Conservation (phyloP, 2,113 vertebrate species). For the Apodemus sylvaticus region DNA sequence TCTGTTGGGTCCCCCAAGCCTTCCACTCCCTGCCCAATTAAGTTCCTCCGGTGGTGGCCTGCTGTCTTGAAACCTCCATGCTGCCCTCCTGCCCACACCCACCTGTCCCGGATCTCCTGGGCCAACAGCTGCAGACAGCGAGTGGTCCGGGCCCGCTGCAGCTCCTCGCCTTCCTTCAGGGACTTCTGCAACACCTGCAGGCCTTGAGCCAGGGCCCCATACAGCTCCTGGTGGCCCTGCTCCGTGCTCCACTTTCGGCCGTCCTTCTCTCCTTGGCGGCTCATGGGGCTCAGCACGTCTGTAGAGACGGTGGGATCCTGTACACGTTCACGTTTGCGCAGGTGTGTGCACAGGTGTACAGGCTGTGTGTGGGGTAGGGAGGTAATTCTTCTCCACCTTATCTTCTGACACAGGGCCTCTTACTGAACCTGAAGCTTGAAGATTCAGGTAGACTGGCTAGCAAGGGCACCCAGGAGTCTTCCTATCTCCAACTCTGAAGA, state of each 20-base stretch:
- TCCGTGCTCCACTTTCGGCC: slow-evolving; percentile 30
- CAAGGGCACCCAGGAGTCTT: neutral
- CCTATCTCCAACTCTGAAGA: neutral
- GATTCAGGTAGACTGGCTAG: too few species aligned
- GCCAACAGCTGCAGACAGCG: slow-evolving; percentile 79
- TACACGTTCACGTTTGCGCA: neutral
- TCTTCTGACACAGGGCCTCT: neutral
- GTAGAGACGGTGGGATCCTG: neutral
- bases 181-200: slow-evolving; percentile 71
- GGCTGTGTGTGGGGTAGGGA: neutral
- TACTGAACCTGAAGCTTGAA: neutral
- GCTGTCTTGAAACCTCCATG: neutral
- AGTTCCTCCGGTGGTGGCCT: neutral
- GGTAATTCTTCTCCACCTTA: too few species aligned
- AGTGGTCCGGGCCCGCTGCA: slow-evolving; percentile 56
- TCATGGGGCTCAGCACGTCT: slow-evolving; percentile 67
- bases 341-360: neutral
- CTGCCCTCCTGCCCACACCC: neutral
- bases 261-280: slow-evolving; percentile 57
- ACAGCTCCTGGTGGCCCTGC: slow-evolving; percentile 70
- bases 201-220: slow-evolving; percentile 70
- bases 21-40: neutral
- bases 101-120: slow-evolving; percentile 82
- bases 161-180: slow-evolving; percentile 53
- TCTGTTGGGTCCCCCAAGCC: neutral